These are phyloP conservation scores for Eciton burchellii DNA, from an alignment of 1,140 invertebrate genomes.

Conservation along the genomic window DNA sequence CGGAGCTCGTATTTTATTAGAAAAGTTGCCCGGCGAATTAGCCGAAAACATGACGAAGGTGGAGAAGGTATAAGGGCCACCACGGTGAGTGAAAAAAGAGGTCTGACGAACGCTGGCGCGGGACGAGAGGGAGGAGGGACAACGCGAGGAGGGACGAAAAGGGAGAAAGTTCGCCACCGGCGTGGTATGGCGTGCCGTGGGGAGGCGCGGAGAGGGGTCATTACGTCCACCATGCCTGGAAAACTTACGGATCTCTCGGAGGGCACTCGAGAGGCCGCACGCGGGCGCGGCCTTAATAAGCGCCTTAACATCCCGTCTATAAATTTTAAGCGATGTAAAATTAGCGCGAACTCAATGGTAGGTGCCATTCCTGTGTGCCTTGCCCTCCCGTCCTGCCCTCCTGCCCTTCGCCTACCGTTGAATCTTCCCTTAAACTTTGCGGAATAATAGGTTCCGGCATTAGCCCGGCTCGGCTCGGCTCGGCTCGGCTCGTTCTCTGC, in stretches of 20 bases:
- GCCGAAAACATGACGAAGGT: conserved; percentile 57
- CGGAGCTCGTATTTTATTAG: conserved; percentile 62
- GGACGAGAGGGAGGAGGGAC: background rate
- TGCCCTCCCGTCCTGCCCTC: conserved; percentile 8
- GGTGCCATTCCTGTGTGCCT: background rate
- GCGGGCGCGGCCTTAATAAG: conserved; percentile 75
- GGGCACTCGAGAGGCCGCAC: conserved; percentile 45
- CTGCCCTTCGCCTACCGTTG: background rate
- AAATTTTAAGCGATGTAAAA: conserved; percentile 79
- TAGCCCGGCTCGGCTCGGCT: conserved; percentile 12
- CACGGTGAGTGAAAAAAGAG: conserved; percentile 35
- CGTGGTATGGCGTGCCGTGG: background rate
- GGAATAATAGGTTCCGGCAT: conserved; percentile 71
- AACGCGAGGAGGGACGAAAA: conserved; percentile 20
- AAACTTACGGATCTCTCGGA: conserved; percentile 52
- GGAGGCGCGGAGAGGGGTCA: conserved; percentile 29
- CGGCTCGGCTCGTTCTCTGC: conserved; percentile 3
- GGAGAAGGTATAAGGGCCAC: conserved; percentile 49
- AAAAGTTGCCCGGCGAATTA: conserved; percentile 59
- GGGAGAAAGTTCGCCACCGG: conserved; percentile 7
- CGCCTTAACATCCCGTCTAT: conserved; percentile 79
- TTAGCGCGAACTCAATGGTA: conserved; percentile 68
- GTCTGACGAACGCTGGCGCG: background rate
- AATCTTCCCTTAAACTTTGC: conserved; percentile 57
- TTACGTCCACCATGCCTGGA: conserved; percentile 48